Evolutionary conservation across 1,140 invertebrate genomes (phyloP).

Genomic region (Leptopilina boulardi): DNA sequence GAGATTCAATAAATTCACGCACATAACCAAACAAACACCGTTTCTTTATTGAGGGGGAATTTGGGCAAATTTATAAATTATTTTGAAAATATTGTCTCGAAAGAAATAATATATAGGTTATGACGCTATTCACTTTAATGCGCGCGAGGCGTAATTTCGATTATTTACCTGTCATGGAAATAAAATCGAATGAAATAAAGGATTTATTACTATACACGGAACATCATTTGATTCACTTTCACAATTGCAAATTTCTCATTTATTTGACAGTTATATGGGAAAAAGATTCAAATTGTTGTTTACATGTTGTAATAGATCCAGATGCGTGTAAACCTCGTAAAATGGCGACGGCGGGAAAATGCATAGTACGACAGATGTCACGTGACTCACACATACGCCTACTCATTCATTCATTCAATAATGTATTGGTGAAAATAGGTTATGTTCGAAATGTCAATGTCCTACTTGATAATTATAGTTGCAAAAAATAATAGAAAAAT

Average conservation of each 20-base stretch:
- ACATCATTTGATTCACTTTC: neutral
- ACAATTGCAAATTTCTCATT: neutral
- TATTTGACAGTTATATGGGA: slow-evolving; percentile 18
- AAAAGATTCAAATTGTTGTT: slow-evolving; percentile 52
- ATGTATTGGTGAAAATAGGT: neutral
- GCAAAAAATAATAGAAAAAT: neutral
- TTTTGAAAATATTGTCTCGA: neutral
- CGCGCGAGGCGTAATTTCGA: slow-evolving; percentile 14
- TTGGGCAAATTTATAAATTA: neutral
- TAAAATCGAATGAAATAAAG: slow-evolving; percentile 9
- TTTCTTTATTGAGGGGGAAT: neutral
- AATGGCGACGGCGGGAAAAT: slow-evolving; percentile 30
- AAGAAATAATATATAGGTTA: slow-evolving; percentile 26
- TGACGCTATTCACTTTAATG: slow-evolving; percentile 36
- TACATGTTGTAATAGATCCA: slow-evolving; percentile 46
- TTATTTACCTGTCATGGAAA: neutral
- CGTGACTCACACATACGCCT: neutral
- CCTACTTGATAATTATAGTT: neutral
- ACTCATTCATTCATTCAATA: slow-evolving; percentile 9
- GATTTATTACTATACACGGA: neutral
- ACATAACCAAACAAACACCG: slow-evolving; percentile 1
- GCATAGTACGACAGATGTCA: neutral
- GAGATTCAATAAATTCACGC: neutral
- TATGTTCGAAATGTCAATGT: neutral
- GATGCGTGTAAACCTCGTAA: slow-evolving; percentile 22